Conservation (phyloP, 2,888 invertebrate genomes). For the Patella caerulea region DNA sequence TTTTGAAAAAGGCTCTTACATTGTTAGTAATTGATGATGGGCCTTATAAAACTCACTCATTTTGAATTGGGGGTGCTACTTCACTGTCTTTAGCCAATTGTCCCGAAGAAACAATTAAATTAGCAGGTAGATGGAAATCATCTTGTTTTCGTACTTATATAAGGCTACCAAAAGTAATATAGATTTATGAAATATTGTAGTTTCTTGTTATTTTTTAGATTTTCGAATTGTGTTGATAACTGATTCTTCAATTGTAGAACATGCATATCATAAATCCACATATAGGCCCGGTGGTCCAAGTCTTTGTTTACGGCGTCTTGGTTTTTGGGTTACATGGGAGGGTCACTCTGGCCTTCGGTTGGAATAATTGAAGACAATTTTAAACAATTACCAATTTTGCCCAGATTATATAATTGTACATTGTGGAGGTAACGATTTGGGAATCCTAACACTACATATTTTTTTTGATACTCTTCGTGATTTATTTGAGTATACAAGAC, state of each 20-base stretch:
- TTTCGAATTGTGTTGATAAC: no score
- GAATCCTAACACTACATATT: neutral
- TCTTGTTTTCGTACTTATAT: neutral
- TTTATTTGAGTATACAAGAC: neutral
- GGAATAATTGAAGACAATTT: no score
- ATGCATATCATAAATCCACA: no score
- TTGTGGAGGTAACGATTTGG: neutral
- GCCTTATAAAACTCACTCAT: slow-evolving; percentile 2
- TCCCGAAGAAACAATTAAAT: neutral
- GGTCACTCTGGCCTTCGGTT: no score
- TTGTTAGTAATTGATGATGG: neutral
- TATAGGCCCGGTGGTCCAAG: neutral
- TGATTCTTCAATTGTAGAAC: no score
- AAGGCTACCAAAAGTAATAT: neutral
- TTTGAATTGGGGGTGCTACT: slow-evolving; percentile 16
- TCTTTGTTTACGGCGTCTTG: no score
- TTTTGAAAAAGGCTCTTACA: neutral
- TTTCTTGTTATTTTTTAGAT: no score
- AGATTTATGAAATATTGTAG: no score
- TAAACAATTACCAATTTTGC: no score
- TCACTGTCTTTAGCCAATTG: neutral
- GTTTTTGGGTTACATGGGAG: no score
- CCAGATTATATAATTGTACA: neutral
- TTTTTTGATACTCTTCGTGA: neutral
- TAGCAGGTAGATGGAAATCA: neutral